Conservation (phyloP, 2,113 vertebrate genomes). For the Sterrhoptilus dennistouni region DNA sequence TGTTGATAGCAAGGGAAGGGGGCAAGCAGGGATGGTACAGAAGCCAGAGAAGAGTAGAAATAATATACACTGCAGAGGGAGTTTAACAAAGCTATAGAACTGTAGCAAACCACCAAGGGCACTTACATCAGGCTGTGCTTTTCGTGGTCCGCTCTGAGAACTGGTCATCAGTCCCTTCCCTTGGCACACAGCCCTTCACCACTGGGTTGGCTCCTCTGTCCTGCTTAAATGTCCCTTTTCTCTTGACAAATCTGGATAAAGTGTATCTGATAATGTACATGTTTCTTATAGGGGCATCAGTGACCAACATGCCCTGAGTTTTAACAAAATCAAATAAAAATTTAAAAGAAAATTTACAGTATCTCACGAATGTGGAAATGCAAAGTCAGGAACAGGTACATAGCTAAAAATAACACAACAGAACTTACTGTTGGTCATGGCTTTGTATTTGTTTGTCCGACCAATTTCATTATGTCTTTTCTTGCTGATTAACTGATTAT, state of each 20-base stretch:
- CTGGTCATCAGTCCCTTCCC: neutral
- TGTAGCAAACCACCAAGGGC: neutral
- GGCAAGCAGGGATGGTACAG: neutral
- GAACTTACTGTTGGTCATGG: neutral
- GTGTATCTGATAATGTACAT: neutral
- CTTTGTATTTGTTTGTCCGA: neutral
- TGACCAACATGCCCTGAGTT: neutral
- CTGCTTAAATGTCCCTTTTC: neutral
- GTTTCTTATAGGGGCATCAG: neutral
- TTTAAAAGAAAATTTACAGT: neutral
- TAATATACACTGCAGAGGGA: neutral
- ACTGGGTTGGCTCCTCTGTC: neutral
- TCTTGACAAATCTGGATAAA: neutral
- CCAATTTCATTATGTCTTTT: neutral
- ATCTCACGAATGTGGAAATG: neutral
- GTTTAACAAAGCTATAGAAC: neutral
- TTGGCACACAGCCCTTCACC: neutral
- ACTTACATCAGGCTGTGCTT: neutral
- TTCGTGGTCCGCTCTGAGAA: neutral
- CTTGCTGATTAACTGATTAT: neutral
- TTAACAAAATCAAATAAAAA: neutral
- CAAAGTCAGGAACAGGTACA: neutral
- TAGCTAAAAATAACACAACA: neutral
- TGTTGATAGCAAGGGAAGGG: neutral
- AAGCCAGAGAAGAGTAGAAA: neutral